Base-by-base conservation (phyloP, 2,797 vertebrate species). In the Sebastes vulpes region DNA sequence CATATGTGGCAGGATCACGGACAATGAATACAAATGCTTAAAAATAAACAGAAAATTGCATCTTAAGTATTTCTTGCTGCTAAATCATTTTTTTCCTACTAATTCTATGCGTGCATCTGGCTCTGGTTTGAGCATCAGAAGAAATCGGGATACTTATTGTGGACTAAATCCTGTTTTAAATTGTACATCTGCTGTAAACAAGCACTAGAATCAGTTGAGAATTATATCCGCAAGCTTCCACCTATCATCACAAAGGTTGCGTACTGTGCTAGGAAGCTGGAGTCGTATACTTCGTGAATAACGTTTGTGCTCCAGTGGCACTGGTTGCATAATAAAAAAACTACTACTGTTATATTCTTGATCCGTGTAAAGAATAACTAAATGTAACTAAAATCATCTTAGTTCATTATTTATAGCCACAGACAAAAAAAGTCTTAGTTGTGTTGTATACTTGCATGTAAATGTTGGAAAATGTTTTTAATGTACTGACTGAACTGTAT, bases 1-100 rank as follows among this genome's bases (percentile, higher is more conserved):
- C 18, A 48, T 65, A 68, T 79, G 66, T 72, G 72, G 71, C 57
- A 84, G 69, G 59, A 73, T 77, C 61, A 59, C 4, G 1, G 68
- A 68, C 20, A 74, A 32, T 65, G 8, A 71, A 46, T 25, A 60
- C 25, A 50, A 74, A 84, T 29, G 3, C 68, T 60, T 10, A 18
- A 31, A 79, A 63, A 65, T n/a, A 48, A 73, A 53, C 23, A 23
- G n/a, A 56, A 52, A 20, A 73, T 18, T 46, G 9, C 12, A 50
- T 5, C 4, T 57, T 0, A 8, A 12, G 2, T 14, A 35, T 69
- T 12, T 20, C 25, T 28, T 65, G 10, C 38, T 46, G n/a, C 57
- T 82, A 5, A 52, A 28, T 63, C 5, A 31, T 20, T 5, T 11
- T 28, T 16, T 57, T 63, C 52, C 9, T 59, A 20, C 9, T 53